These are phyloP conservation scores for Prochilodus magdalenae DNA, from an alignment of 2,113 vertebrate species.

Conservation along the genomic window DNA sequence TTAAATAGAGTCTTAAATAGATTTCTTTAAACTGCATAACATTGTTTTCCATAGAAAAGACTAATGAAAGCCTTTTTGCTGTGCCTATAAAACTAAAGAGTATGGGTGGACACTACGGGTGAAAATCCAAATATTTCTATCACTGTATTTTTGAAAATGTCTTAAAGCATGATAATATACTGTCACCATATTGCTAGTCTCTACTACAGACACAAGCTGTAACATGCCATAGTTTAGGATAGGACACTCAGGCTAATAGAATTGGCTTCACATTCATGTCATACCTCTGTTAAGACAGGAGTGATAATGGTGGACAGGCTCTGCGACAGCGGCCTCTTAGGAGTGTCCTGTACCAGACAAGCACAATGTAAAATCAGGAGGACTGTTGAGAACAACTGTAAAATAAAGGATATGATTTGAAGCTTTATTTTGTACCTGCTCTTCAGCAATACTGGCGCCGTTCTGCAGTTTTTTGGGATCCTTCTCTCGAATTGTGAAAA, in stretches of 20 bases:
- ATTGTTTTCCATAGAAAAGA: too few species aligned
- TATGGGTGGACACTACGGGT: too few species aligned
- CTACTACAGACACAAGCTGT: too few species aligned
- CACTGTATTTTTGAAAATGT: too few species aligned
- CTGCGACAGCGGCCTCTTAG: constrained; percentile 93
- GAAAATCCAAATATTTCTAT: too few species aligned
- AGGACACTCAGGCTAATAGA: background rate
- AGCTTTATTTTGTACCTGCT: constrained; percentile 71
- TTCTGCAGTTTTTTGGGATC: constrained; percentile 94
- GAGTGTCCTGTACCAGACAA: constrained; percentile 83
- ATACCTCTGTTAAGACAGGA: constrained; percentile 93
- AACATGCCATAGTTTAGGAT: background rate
- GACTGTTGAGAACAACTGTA: background rate
- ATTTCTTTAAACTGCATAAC: too few species aligned
- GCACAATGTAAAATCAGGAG: background rate
- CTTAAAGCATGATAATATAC: too few species aligned
- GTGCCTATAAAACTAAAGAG: too few species aligned
- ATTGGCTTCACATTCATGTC: background rate
- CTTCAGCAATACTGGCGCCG: constrained; percentile 82
- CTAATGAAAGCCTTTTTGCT: too few species aligned
- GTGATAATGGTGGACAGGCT: constrained; percentile 92
- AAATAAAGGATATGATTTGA: background rate
- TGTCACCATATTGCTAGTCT: too few species aligned
- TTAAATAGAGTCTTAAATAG: too few species aligned
- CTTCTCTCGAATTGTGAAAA: constrained; percentile 95